phyloP scores from a whole-genome alignment of 2,888 invertebrate genomes.

The Nomada goodeniana region DNA sequence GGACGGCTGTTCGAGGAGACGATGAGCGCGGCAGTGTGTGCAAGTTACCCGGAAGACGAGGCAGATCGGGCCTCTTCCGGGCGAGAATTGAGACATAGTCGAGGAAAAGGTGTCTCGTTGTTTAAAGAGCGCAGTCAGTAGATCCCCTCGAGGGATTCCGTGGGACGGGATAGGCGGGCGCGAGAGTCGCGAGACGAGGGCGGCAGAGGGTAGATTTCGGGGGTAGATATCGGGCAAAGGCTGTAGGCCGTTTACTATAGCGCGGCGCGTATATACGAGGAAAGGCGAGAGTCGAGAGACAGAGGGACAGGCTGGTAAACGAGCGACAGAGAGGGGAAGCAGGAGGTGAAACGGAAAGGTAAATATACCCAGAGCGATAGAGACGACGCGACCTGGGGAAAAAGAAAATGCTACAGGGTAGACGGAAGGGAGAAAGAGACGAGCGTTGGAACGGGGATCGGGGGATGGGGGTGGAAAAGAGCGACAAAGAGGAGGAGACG shows the following conservation, averaged over 20 bases:
- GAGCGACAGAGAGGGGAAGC: slow-evolving; percentile 11
- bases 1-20: slow-evolving; percentile 3
- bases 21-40: slow-evolving; percentile 20
- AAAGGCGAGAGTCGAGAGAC: slow-evolving; percentile 39
- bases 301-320: slow-evolving; percentile 31
- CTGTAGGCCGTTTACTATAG: slow-evolving; percentile 74
- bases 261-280: slow-evolving; percentile 55
- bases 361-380: slow-evolving; percentile 47
- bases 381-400: slow-evolving; percentile 28
- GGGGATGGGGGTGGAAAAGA: slow-evolving; percentile 17
- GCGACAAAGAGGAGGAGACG: slow-evolving; percentile 45
- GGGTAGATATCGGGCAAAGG: slow-evolving; percentile 72
- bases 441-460: slow-evolving; percentile 11
- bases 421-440: slow-evolving; percentile 17
- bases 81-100: slow-evolving; percentile 75
- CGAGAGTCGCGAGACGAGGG: slow-evolving; percentile 41
- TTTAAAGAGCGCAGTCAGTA: slow-evolving; percentile 75
- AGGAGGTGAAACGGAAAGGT: slow-evolving; percentile 51
- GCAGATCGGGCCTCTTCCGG: slow-evolving; percentile 71
- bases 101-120: slow-evolving; percentile 75
- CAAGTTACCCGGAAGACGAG: slow-evolving; percentile 67
- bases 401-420: slow-evolving; percentile 14
- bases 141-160: slow-evolving; percentile 71
- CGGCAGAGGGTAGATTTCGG: slow-evolving; percentile 70
- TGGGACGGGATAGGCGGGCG: slow-evolving; percentile 47